Evolutionary conservation across 2,113 vertebrate species (phyloP), one percentile per base, ranked within the genome.

Genomic region (Pampusana beccarii): DNA sequence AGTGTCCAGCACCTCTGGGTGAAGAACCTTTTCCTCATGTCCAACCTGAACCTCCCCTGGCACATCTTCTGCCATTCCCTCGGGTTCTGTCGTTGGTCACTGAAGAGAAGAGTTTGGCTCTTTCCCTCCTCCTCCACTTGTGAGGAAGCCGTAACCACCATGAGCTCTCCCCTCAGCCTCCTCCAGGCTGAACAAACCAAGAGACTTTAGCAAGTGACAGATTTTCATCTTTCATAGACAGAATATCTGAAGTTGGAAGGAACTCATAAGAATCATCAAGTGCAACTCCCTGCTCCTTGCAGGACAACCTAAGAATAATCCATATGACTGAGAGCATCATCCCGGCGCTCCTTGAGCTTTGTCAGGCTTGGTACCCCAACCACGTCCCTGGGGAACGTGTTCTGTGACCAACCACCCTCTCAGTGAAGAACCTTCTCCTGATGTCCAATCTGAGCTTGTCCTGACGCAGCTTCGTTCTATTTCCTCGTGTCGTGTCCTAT

Each of bases 251-350:
- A 18, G n/a, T 48, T 75, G 29, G 24, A 57, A 65, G 5, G 42
- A 13, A 38, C n/a, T 40, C 4, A 10, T 57, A 48, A 40, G 36
- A 40, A 40, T 40, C 40, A 40, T 38, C 38, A 38, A 40, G 40
- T 40, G 11, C 40, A 40, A 40, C 40, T 40, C 40, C 40, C 40
- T 40, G 40, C 40, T 40, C 40, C 40, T 40, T 40, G 40, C 40
- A 40, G 40, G 40, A 40, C 40, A 40, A 29, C 38, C 51, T 57
- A 67, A 67, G 36, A 36, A 25, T 67, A 33, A 77, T 10, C n/a
- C 26, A 10, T 51, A 25, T 62, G 46, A 33, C 46, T 16, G n/a
- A 40, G 23, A n/a, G 21, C 5, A 0, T n/a, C 5, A 1, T 25
- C 16, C 58, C n/a, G 44, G 6, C 1, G 5, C 21, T 78, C 9